Percentiles rank a stretch among this genome's conserved stretches.
Conservation (phyloP, 2,113 vertebrate species). For the Salvelinus namaycush region DNA sequence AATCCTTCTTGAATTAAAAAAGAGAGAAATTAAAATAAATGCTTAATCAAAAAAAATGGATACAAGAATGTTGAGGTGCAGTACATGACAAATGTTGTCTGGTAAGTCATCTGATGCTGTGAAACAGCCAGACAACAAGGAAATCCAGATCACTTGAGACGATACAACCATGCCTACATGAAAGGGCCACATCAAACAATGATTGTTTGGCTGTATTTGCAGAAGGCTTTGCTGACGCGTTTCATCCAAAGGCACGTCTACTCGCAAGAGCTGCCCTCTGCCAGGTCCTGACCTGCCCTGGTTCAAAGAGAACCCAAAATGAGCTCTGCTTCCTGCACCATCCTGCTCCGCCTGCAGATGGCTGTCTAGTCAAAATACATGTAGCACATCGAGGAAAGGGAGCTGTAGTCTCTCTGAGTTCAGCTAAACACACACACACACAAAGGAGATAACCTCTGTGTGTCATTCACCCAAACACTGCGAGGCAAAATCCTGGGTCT, state of each 20-base stretch:
- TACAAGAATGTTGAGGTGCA: neutral
- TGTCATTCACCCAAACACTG: conserved; percentile 46
- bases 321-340: conserved; percentile 25
- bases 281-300: conserved; percentile 42
- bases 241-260: conserved; percentile 49
- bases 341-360: conserved; percentile 71
- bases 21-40: too few species aligned
- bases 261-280: conserved; percentile 39
- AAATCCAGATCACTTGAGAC: conserved; percentile 35
- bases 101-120: conserved; percentile 16
- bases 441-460: conserved; percentile 44
- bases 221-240: conserved; percentile 39
- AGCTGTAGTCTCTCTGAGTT: neutral
- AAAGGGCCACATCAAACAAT: conserved; percentile 49
- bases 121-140: conserved; percentile 19
- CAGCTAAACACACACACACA: conserved; percentile 15
- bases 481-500: conserved; percentile 54
- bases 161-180: conserved; percentile 44
- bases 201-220: conserved; percentile 39
- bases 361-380: conserved; percentile 69
- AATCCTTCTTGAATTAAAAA: too few species aligned
- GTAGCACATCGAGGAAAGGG: conserved; percentile 11
- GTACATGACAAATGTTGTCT: conserved; percentile 5
- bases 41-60: too few species aligned
- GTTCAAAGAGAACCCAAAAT: conserved; percentile 54